A percentile compares a stretch with the other conserved stretches of the same genome.
These are phyloP conservation scores for Adelognathus sp. DNA, from an alignment of 2,888 invertebrate genomes.

Conservation along the genomic window DNA sequence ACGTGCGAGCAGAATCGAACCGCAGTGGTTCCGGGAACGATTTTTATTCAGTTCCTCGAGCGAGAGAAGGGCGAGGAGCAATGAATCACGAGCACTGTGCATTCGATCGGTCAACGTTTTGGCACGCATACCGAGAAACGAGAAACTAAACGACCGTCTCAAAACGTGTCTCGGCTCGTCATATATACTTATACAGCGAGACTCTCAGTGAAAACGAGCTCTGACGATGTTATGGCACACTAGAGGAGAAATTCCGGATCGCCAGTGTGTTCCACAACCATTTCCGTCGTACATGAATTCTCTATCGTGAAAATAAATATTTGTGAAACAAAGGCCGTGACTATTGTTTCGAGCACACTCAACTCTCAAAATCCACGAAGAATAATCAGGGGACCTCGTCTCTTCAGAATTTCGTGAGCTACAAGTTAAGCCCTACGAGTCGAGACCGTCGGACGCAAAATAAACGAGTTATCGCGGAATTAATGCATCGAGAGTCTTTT, in stretches of 20 bases:
- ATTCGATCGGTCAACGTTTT: slow-evolving; percentile 42
- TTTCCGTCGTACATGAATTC: not conserved
- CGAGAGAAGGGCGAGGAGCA: slow-evolving; percentile 7
- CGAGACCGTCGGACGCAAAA: no score
- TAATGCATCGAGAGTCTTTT: no score
- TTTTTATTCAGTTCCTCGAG: not conserved
- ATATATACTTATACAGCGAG: no score
- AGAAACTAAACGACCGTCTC: not conserved
- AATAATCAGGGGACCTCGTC: no score
- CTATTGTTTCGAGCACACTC: no score
- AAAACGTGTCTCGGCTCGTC: not conserved
- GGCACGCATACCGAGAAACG: slow-evolving; percentile 42
- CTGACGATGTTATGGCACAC: slow-evolving; percentile 33
- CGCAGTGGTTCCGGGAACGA: slow-evolving; percentile 36
- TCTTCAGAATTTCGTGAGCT: no score
- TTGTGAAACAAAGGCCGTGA: no score
- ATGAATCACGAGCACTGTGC: slow-evolving; percentile 33
- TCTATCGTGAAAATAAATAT: not conserved
- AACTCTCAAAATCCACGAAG: no score
- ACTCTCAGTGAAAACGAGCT: slow-evolving; percentile 11
- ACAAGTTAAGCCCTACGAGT: no score
- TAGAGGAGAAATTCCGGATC: slow-evolving; percentile 23
- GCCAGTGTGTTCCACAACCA: not conserved
- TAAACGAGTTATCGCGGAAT: no score
- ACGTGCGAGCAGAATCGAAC: slow-evolving; percentile 10